These are phyloP conservation scores for Danio kyathit DNA, from an alignment of 2,797 vertebrate genomes.

Conservation along the genomic window DNA sequence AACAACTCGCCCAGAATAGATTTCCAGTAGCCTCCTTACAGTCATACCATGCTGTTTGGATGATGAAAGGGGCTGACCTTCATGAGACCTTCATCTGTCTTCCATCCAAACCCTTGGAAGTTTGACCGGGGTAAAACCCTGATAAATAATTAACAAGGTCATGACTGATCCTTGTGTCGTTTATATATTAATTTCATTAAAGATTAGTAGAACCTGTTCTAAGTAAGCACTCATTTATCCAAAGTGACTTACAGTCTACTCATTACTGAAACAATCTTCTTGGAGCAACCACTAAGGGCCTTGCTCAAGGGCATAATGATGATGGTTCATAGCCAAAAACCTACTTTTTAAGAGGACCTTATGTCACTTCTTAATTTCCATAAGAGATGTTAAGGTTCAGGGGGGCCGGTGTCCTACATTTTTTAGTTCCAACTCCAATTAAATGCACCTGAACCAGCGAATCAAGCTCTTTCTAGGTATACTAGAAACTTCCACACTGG, in stretches of 20 bases:
- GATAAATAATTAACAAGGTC: slow-evolving; percentile 22
- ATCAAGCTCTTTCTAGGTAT: too few species aligned
- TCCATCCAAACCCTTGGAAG: background rate
- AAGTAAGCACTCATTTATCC: background rate
- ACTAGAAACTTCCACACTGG: too few species aligned
- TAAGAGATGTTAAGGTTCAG: background rate
- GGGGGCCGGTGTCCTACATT: too few species aligned
- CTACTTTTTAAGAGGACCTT: background rate
- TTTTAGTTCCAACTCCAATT: too few species aligned
- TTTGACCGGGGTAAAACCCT: background rate
- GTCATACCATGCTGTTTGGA: slow-evolving; percentile 45
- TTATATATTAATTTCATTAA: slow-evolving; percentile 23
- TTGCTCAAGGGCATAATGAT: slow-evolving; percentile 3
- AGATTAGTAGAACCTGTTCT: slow-evolving; percentile 21
- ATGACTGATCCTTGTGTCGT: background rate
- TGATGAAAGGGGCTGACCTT: slow-evolving; percentile 26
- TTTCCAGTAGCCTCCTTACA: slow-evolving; percentile 41
- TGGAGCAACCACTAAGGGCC: background rate
- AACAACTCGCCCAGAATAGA: slow-evolving; percentile 47
- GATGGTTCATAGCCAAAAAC: background rate
- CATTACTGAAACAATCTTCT: background rate
- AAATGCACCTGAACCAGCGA: too few species aligned
- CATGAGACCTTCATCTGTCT: slow-evolving; percentile 12
- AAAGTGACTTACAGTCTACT: slow-evolving; percentile 1
- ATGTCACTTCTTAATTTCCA: background rate